Evolutionary conservation across 2,888 invertebrate genomes (phyloP), one percentile per base, ranked within the genome.

Genomic region (Apantesis nais): DNA sequence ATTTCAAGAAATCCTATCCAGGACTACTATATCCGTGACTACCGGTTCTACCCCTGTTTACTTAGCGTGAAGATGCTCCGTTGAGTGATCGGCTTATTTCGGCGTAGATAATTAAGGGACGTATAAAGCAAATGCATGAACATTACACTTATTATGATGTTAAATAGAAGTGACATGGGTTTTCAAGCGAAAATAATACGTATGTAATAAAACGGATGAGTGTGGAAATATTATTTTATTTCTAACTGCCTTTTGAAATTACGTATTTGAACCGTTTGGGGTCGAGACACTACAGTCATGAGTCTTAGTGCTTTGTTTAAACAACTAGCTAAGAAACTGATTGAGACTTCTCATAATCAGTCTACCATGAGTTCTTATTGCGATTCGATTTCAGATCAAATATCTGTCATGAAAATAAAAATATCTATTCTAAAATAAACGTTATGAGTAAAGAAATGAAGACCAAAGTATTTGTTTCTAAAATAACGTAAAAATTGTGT

Each of bases 81-180:
- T 86, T 90, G 92, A 93, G 90, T 92, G 93, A 93, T 93, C 93
- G 92, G 93, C 92, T 94, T 93, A 93, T 93, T 94, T 93, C 85
- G 89, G 88, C 87, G 89, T 86, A 85, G 89, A 92, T 93, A 93
- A 93, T 93, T 89, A 90, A 89, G 87, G 88, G 82, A 84, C 85
- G 87, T 80, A 89, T 88, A 90, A 85, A 84, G 90, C 87, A 86
- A 87, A 87, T 81, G 82, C 82, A 83, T 73, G 72, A 70, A 76
- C 80, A 79, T 80, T 81, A 82, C 72, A 78, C 70, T 68, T 80
- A 75, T 78, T 70, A 82, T 34, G 44, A 61, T 64, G 66, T 65
- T 74, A 71, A 66, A 73, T 61, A 69, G 12, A 72, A 67, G 66
- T 75, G 77, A 78, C 77, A 74, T 79, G 73, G 67, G 72, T 70